These are phyloP conservation scores for Aphelinus atriplicis DNA, from an alignment of 1,140 invertebrate species.

Conservation along the genomic window DNA sequence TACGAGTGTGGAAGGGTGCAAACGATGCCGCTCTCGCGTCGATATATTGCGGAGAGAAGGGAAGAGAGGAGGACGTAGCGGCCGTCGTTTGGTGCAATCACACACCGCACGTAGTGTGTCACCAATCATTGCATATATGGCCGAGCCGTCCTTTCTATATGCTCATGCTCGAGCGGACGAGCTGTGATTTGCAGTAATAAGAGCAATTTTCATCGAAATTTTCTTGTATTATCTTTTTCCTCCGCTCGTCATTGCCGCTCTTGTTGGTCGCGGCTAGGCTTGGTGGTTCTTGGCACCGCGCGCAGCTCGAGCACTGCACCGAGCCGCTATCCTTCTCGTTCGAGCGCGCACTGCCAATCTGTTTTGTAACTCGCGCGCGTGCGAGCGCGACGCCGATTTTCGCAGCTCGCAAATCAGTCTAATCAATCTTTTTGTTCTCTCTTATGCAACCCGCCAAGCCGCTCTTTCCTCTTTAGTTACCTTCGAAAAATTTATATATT, in stretches of 20 bases:
- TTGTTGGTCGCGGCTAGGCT: too few relatives aligned
- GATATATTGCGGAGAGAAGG: not conserved
- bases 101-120: slow-evolving; percentile 18
- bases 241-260: not conserved
- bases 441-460: too few relatives aligned
- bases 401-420: not conserved
- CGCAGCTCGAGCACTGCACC: too few relatives aligned
- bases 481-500: too few relatives aligned
- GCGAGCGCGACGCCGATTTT: too few relatives aligned
- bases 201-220: slow-evolving; percentile 28
- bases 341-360: too few relatives aligned
- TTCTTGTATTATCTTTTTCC: slow-evolving; percentile 26
- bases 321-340: too few relatives aligned
- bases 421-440: not conserved
- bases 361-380: too few relatives aligned
- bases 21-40: not conserved
- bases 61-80: not conserved
- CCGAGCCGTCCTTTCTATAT: slow-evolving; percentile 7
- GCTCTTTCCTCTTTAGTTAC: too few relatives aligned
- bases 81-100: slow-evolving; percentile 19
- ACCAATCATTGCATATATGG: slow-evolving; percentile 27
- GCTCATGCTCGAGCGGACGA: not conserved
- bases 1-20: not conserved
- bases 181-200: slow-evolving; percentile 23
- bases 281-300: too few relatives aligned